Conservation (phyloP, 1,140 invertebrate genomes). For the Drosophila tropicalis region DNA sequence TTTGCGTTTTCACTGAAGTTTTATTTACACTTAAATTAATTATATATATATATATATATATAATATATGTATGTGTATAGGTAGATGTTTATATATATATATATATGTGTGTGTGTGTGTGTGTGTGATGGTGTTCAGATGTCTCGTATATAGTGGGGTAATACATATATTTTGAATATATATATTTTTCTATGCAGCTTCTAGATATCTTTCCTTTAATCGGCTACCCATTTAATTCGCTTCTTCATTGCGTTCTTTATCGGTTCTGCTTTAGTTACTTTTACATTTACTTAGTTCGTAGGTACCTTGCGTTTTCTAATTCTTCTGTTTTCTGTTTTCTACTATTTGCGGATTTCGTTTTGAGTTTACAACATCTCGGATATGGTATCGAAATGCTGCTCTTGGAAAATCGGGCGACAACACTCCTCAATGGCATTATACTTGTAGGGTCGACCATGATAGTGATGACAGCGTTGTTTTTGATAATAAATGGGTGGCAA, state of each 20-base stretch:
- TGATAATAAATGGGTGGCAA: conserved; percentile 25
- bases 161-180: conserved; percentile 79
- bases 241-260: conserved; percentile 17
- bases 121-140: conserved; percentile 25
- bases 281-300: conserved; percentile 49
- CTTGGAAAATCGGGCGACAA: conserved; percentile 73
- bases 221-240: conserved; percentile 9
- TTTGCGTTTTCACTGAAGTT: conserved; percentile 1
- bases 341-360: not conserved
- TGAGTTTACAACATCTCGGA: conserved; percentile 64
- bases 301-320: conserved; percentile 67
- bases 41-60: too few relatives aligned
- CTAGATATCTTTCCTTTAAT: conserved; percentile 31
- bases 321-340: not conserved
- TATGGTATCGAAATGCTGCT: conserved; percentile 67
- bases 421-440: conserved; percentile 74
- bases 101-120: conserved; percentile 48
- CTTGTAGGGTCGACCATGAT: conserved; percentile 58
- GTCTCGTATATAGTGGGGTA: conserved; percentile 49
- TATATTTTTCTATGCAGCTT: conserved; percentile 59
- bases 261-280: conserved; percentile 27
- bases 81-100: conserved; percentile 29
- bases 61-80: conserved; percentile 30
- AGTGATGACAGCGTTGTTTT: conserved; percentile 27
- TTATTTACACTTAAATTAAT: conserved; percentile 23